Evolutionary conservation across 2,113 vertebrate species (phyloP).

Genomic region (Acanthochromis polyacanthus): DNA sequence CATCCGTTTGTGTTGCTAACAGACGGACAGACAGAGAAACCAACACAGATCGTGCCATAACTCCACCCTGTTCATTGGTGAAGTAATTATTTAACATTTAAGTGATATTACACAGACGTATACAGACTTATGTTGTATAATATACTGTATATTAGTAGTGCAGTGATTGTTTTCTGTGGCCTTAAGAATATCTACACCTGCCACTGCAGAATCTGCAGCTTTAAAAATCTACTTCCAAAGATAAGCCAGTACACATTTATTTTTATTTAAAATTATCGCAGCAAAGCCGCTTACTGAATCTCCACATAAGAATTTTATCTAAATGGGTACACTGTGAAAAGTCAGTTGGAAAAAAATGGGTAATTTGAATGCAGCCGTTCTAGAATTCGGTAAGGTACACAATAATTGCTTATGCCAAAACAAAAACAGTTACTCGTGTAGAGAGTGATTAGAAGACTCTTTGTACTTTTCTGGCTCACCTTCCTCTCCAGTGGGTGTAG

Average conservation of each 20-base stretch:
- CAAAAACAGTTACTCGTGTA: neutral
- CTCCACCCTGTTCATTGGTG: too few relatives aligned
- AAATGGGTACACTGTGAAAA: slow-evolving; percentile 8
- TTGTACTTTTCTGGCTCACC: slow-evolving; percentile 7
- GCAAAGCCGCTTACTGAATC: neutral
- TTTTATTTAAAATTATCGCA: slow-evolving; percentile 8
- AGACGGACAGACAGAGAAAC: too few relatives aligned
- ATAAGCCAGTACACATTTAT: neutral
- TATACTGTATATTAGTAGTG: neutral
- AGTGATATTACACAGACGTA: too few relatives aligned
- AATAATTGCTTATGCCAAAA: too few relatives aligned
- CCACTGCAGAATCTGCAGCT: slow-evolving; percentile 3
- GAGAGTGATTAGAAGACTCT: neutral
- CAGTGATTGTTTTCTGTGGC: slow-evolving; percentile 3
- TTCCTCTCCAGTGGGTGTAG: neutral
- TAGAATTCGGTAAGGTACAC: neutral
- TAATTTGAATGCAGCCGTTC: neutral
- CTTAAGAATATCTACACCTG: neutral
- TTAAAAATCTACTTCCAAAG: neutral
- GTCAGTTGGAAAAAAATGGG: neutral
- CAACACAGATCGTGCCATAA: too few relatives aligned
- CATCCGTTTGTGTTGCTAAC: too few relatives aligned
- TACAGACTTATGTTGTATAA: too few relatives aligned
- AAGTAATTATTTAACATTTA: too few relatives aligned
- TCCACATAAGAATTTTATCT: neutral